Percentiles rank a stretch among this genome's conserved stretches.
Evolutionary conservation across 2,113 vertebrate genomes (phyloP).

Genomic region (Xiphophorus maculatus): DNA sequence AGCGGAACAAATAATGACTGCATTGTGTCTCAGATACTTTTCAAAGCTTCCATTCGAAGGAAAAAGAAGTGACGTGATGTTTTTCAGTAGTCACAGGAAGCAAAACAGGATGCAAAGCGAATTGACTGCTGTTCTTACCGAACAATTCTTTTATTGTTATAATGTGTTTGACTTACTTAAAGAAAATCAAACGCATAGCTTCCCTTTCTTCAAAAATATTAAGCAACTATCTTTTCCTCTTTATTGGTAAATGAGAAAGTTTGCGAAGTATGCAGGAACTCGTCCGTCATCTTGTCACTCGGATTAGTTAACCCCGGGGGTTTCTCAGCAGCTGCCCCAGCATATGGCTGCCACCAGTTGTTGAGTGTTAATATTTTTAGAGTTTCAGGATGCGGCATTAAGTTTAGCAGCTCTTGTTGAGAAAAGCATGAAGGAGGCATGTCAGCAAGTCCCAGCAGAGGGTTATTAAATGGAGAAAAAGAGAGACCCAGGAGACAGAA

Average conservation of each 20-base stretch:
- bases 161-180: background rate
- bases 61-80: conserved; percentile 60
- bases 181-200: background rate
- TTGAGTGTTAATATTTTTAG: conserved; percentile 76
- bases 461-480: conserved; percentile 41
- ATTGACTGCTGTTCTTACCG: conserved; percentile 53
- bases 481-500: conserved; percentile 42
- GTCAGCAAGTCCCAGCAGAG: conserved; percentile 47
- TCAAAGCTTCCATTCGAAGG: conserved; percentile 35
- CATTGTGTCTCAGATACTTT: conserved; percentile 29
- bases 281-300: conserved; percentile 20
- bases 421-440: conserved; percentile 43
- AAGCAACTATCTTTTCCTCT: background rate
- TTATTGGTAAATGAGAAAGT: background rate
- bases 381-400: conserved; percentile 68
- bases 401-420: conserved; percentile 73
- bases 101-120: conserved; percentile 78
- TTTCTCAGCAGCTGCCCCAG: conserved; percentile 60
- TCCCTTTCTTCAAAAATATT: background rate
- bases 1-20: conserved; percentile 6
- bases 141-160: conserved; percentile 23
- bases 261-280: conserved; percentile 3
- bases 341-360: conserved; percentile 64
- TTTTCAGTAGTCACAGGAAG: conserved; percentile 71
- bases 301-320: conserved; percentile 29